Conservation (phyloP, 2,113 vertebrate species). For the Carassius carassius region DNA sequence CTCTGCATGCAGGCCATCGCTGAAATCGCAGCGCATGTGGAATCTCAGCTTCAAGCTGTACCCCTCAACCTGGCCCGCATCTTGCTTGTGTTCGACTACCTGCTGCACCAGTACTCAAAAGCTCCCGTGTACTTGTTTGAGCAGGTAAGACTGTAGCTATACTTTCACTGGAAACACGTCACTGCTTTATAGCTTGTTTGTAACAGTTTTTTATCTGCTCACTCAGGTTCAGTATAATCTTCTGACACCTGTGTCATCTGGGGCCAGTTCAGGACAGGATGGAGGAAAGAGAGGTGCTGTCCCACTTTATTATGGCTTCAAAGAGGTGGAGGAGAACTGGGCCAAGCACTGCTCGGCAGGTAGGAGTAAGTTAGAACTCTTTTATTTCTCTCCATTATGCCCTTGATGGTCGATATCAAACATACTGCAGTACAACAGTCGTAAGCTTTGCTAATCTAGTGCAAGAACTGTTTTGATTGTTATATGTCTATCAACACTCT, state of each 20-base stretch:
- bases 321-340: slow-evolving; percentile 99
- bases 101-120: slow-evolving; percentile 94
- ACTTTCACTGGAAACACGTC: neutral
- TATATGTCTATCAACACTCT: neutral
- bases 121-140: slow-evolving; percentile 91
- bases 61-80: slow-evolving; percentile 89
- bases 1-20: slow-evolving; percentile 86
- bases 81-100: slow-evolving; percentile 91
- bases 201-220: slow-evolving; percentile 13
- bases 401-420: neutral
- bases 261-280: slow-evolving; percentile 81
- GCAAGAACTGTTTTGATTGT: neutral
- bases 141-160: slow-evolving; percentile 76
- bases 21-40: slow-evolving; percentile 83
- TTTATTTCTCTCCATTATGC: neutral
- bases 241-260: slow-evolving; percentile 86
- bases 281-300: slow-evolving; percentile 71
- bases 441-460: neutral
- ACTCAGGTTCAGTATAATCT: slow-evolving; percentile 96
- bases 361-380: slow-evolving; percentile 65
- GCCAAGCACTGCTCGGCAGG: slow-evolving; percentile 91
- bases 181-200: neutral
- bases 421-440: neutral
- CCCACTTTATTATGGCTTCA: slow-evolving; percentile 93
- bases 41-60: slow-evolving; percentile 83